phyloP scores from a whole-genome alignment of 2,888 invertebrate genomes.

The Troides aeacus region DNA sequence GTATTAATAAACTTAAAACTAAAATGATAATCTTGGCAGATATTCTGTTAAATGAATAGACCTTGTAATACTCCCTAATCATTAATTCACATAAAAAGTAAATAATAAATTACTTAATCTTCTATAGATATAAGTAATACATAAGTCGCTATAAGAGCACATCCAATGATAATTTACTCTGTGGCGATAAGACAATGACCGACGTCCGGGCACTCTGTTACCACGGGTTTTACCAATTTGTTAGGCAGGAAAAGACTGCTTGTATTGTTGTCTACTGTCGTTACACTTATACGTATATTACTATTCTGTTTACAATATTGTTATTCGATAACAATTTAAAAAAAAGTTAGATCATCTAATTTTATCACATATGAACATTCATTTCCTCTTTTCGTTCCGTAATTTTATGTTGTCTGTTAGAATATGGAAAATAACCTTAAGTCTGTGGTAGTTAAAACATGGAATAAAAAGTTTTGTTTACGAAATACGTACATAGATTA shows the following conservation, averaged over 20 bases:
- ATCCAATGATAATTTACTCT: not conserved
- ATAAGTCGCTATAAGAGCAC: not conserved
- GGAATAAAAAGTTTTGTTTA: not conserved
- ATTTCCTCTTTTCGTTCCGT: not conserved
- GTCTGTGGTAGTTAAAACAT: too few relatives aligned
- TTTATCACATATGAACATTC: not conserved
- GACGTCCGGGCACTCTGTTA: conserved; percentile 2
- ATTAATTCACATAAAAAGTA: not conserved
- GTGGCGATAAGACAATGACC: conserved; percentile 1
- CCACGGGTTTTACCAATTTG: conserved; percentile 1
- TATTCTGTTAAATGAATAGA: not conserved
- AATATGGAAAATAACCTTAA: not conserved
- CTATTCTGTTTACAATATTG: not conserved
- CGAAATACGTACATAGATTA: not conserved
- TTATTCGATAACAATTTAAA: not conserved
- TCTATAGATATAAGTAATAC: not conserved
- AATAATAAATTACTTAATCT: not conserved
- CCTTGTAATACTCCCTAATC: not conserved
- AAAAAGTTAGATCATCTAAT: not conserved
- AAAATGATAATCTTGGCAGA: not conserved
- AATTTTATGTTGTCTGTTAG: not conserved
- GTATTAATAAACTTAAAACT: not conserved
- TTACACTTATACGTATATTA: not conserved
- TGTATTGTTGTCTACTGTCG: not conserved
- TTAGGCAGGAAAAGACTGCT: conserved; percentile 1